phyloP scores from a whole-genome alignment of 2,113 vertebrate species.

The Lepisosteus oculatus region DNA sequence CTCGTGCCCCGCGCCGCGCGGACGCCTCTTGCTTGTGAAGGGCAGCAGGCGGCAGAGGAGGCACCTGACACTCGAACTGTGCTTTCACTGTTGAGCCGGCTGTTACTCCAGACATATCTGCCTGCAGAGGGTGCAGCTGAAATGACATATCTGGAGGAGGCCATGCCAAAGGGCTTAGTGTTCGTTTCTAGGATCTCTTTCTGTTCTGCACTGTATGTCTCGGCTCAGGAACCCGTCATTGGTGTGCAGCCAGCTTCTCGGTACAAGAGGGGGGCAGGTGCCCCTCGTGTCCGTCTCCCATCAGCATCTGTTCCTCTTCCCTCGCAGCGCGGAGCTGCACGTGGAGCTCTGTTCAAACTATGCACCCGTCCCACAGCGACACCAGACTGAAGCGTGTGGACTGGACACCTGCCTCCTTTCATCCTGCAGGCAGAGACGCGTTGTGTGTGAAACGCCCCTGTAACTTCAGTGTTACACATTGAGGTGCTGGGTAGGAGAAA shows the following conservation, averaged over 20 bases:
- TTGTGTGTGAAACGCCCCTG: background rate
- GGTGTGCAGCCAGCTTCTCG: constrained; percentile 55
- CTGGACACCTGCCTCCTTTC: background rate
- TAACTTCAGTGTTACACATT: background rate
- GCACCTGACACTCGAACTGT: background rate
- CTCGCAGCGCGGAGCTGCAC: constrained; percentile 50
- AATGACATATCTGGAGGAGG: constrained; percentile 33
- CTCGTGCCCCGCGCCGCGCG: too few relatives aligned
- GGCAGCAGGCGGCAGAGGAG: too few relatives aligned
- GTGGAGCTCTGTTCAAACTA: constrained; percentile 62
- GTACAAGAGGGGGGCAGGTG: constrained; percentile 38
- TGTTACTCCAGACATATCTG: background rate
- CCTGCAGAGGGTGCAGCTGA: constrained; percentile 25
- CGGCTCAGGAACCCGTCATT: constrained; percentile 71
- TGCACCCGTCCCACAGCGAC: constrained; percentile 61
- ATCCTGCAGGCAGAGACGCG: background rate
- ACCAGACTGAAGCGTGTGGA: background rate
- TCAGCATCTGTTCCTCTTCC: constrained; percentile 45
- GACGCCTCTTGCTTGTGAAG: too few relatives aligned
- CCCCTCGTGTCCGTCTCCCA: constrained; percentile 26
- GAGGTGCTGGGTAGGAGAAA: background rate
- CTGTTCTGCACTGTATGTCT: constrained; percentile 48
- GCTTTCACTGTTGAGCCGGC: too few relatives aligned
- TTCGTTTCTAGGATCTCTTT: constrained; percentile 59
- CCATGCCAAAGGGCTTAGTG: constrained; percentile 68